Percentiles rank a stretch among this genome's conserved stretches.
Conservation (phyloP, 2,797 vertebrate species). For the Gambelia wislizenii region DNA sequence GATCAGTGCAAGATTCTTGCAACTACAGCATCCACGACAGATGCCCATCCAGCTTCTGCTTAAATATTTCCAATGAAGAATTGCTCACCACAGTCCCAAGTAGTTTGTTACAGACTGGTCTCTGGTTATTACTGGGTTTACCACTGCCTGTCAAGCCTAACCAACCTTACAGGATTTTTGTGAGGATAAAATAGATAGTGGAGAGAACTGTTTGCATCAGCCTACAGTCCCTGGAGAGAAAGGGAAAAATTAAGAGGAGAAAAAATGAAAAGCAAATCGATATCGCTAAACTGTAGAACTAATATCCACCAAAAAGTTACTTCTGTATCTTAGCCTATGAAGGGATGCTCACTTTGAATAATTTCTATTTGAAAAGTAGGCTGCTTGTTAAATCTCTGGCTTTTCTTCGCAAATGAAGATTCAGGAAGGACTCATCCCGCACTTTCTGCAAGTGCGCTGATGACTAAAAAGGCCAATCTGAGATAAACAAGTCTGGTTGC, state of each 20-base stretch:
- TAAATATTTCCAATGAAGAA: no score
- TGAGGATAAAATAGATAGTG: no score
- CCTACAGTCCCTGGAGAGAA: not conserved
- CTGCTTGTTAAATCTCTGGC: not conserved
- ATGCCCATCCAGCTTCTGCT: not conserved
- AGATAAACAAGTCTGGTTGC: no score
- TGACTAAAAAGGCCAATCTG: no score
- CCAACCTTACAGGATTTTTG: no score
- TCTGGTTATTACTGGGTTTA: no score
- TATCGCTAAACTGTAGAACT: not conserved
- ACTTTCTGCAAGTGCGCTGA: no score
- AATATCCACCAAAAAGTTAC: not conserved
- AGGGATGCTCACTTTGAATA: not conserved
- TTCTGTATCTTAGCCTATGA: not conserved
- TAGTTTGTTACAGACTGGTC: no score
- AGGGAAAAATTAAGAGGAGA: not conserved
- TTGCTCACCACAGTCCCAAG: no score
- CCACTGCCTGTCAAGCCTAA: no score
- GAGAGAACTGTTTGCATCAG: not conserved
- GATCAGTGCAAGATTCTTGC: not conserved
- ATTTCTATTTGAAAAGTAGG: not conserved
- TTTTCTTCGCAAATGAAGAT: no score
- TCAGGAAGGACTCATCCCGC: no score
- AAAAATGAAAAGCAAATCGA: not conserved
- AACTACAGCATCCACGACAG: not conserved